A percentile compares a stretch with the other conserved stretches of the same genome.
Evolutionary conservation across 2,797 vertebrate genomes (phyloP).

Genomic region (Mallotus villosus): DNA sequence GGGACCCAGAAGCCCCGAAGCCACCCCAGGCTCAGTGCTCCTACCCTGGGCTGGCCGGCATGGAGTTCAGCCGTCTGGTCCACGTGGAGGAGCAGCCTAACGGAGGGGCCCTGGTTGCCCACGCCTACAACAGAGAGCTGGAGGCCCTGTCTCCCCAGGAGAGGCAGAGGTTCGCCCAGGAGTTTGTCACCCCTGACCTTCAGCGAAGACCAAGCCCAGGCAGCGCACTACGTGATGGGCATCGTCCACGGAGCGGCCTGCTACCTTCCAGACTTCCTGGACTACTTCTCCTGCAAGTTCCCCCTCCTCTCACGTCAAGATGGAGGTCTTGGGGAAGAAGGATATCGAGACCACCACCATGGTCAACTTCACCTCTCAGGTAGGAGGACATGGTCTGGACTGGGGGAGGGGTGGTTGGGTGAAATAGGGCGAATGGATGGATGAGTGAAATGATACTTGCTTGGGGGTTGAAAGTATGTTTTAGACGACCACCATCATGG

Average conservation of each 20-base stretch:
- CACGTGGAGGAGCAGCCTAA: slow-evolving; percentile 96
- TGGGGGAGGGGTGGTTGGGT: not conserved
- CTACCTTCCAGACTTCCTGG: slow-evolving; percentile 96
- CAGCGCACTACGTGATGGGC: slow-evolving; percentile 95
- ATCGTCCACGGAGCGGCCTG: slow-evolving; percentile 94
- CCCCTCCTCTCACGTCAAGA: slow-evolving; percentile 95
- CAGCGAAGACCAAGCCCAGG: slow-evolving; percentile 86
- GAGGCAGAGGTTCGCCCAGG: slow-evolving; percentile 87
- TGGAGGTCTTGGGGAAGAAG: slow-evolving; percentile 98
- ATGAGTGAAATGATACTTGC: too few species aligned
- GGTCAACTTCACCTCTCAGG: slow-evolving; percentile 97
- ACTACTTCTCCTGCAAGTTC: slow-evolving; percentile 97
- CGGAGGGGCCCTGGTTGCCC: slow-evolving; percentile 91
- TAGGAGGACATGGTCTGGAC: slow-evolving; percentile 57
- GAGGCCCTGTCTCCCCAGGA: slow-evolving; percentile 82
- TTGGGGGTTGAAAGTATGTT: not conserved
- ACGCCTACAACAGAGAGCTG: slow-evolving; percentile 92
- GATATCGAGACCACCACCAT: slow-evolving; percentile 99
- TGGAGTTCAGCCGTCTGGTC: slow-evolving; percentile 91
- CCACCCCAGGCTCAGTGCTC: slow-evolving; percentile 48
- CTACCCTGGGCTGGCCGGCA: slow-evolving; percentile 79
- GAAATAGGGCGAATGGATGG: not conserved
- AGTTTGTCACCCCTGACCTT: slow-evolving; percentile 89
- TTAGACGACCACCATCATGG: slow-evolving; percentile 96
- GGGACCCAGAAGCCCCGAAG: slow-evolving; percentile 58